A percentile compares a stretch with the other conserved stretches of the same genome.
These are phyloP conservation scores for Microchrysa polita DNA, from an alignment of 2,888 invertebrate species.

Conservation along the genomic window DNA sequence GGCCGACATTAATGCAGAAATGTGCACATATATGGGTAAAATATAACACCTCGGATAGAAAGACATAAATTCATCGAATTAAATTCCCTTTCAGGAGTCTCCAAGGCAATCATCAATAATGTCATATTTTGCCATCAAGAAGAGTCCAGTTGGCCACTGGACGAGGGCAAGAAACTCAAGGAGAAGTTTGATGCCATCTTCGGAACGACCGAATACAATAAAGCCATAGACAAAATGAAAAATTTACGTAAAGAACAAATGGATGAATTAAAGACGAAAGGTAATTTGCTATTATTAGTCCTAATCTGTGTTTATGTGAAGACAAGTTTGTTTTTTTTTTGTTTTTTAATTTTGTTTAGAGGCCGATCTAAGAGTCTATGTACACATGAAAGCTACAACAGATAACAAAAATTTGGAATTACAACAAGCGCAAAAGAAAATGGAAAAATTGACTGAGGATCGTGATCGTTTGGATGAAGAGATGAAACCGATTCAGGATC, in stretches of 20 bases:
- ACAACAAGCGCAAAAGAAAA: constrained; percentile 70
- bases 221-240: constrained; percentile 80
- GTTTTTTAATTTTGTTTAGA: constrained; percentile 39
- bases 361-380: constrained; percentile 65
- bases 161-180: constrained; percentile 92
- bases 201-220: constrained; percentile 91
- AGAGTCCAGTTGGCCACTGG: constrained; percentile 95
- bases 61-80: not conserved
- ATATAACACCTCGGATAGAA: not conserved
- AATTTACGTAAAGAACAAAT: constrained; percentile 74
- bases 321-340: not conserved
- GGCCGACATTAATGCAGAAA: constrained; percentile 76
- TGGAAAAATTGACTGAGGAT: constrained; percentile 70
- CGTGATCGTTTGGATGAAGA: constrained; percentile 68
- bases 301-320: not conserved
- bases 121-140: constrained; percentile 99
- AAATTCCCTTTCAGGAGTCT: constrained; percentile 70
- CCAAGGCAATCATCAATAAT: constrained; percentile 92
- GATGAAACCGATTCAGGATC: constrained; percentile 68
- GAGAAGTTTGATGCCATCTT: constrained; percentile 98
- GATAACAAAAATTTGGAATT: constrained; percentile 70
- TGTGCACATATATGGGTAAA: constrained; percentile 70
- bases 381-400: constrained; percentile 70
- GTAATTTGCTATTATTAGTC: constrained; percentile 60
- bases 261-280: constrained; percentile 67